These are phyloP conservation scores for Stenurella melanura DNA, from an alignment of 2,888 invertebrate species.

Conservation along the genomic window DNA sequence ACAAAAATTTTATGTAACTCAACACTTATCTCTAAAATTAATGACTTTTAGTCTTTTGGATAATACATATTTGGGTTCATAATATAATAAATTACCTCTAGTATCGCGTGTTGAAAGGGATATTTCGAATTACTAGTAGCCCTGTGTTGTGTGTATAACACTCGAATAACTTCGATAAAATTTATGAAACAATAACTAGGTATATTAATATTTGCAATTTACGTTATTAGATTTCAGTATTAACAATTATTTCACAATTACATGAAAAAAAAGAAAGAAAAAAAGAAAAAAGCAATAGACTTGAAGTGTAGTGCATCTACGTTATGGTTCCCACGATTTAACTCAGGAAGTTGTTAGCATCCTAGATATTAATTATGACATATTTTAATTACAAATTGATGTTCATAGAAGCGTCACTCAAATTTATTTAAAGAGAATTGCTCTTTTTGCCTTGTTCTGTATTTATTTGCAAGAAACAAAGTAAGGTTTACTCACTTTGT, in stretches of 20 bases:
- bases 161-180: not conserved
- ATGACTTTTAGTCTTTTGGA: no score
- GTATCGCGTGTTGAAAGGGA: no score
- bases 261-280: not conserved
- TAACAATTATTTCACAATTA: no score
- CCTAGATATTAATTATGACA: constrained; percentile 21
- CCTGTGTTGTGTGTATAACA: not conserved
- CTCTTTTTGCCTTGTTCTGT: not conserved
- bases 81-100: no score
- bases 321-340: constrained; percentile 19
- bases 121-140: no score
- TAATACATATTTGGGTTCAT: no score
- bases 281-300: not conserved
- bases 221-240: not conserved
- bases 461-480: no score
- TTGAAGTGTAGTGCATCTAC: not conserved
- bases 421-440: not conserved
- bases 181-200: not conserved
- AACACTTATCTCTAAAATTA: no score
- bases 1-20: no score
- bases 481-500: no score
- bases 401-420: not conserved
- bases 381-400: constrained; percentile 16
- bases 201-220: constrained; percentile 3
- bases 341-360: constrained; percentile 12